These are phyloP conservation scores for Plagodis dolabraria DNA, from an alignment of 2,888 invertebrate species.

Conservation along the genomic window DNA sequence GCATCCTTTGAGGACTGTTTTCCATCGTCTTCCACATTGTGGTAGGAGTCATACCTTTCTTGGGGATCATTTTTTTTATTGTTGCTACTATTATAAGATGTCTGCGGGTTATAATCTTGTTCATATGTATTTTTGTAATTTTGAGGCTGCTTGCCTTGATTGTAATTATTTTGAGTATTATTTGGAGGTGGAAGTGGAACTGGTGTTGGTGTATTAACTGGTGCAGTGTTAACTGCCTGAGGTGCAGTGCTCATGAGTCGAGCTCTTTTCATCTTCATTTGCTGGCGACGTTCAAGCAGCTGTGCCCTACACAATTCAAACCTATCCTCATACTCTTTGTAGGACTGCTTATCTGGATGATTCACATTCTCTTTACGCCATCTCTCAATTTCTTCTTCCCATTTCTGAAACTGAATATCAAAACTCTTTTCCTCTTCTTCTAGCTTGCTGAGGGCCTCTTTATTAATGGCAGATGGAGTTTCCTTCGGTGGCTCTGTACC, in stretches of 20 bases:
- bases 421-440: conserved; percentile 92
- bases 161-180: conserved; percentile 42
- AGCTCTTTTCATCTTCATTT: conserved; percentile 89
- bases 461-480: conserved; percentile 48
- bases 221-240: conserved; percentile 41
- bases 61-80: conserved; percentile 52
- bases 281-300: conserved; percentile 91
- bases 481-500: conserved; percentile 41
- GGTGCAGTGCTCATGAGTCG: conserved; percentile 50
- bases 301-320: conserved; percentile 94
- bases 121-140: conserved; percentile 35
- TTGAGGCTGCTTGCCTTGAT: conserved; percentile 35
- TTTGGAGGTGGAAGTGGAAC: conserved; percentile 46
- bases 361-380: conserved; percentile 96
- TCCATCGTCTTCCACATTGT: conserved; percentile 37
- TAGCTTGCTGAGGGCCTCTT: conserved; percentile 70
- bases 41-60: conserved; percentile 60
- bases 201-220: conserved; percentile 49
- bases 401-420: conserved; percentile 94
- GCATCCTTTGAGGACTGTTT: conserved; percentile 29
- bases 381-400: conserved; percentile 96
- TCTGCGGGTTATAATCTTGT: conserved; percentile 34
- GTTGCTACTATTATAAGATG: conserved; percentile 47
- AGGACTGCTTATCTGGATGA: conserved; percentile 95
- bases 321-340: conserved; percentile 93